Conservation (phyloP, 2,113 vertebrate genomes). For the Thunnus thynnus region DNA sequence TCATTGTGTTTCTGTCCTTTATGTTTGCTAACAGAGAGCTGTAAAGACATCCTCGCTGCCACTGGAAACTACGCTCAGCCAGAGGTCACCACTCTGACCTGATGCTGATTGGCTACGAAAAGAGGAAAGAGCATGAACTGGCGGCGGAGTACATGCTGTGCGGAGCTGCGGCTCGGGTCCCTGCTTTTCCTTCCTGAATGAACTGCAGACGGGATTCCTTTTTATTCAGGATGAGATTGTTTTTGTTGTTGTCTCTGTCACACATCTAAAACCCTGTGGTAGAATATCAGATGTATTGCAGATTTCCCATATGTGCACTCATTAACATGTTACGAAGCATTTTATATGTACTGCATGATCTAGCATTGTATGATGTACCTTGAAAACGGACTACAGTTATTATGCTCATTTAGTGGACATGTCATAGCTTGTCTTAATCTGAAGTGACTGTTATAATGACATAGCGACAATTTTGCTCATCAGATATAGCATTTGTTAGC, state of each 20-base stretch:
- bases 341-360: constrained; percentile 78
- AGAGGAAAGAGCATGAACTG: constrained; percentile 29
- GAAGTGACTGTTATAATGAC: constrained; percentile 19
- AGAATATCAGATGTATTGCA: constrained; percentile 46
- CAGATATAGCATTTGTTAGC: constrained; percentile 16
- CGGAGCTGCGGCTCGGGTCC: background rate
- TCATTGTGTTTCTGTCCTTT: constrained; percentile 32
- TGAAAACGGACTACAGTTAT: constrained; percentile 32
- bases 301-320: constrained; percentile 37
- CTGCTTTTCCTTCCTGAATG: constrained; percentile 10
- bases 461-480: constrained; percentile 31
- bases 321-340: constrained; percentile 62
- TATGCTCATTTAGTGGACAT: constrained; percentile 43
- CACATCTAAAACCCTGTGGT: constrained; percentile 28
- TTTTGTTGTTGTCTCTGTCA: constrained; percentile 1
- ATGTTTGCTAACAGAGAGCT: constrained; percentile 79
- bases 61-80: constrained; percentile 79
- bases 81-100: constrained; percentile 83
- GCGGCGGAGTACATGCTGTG: background rate
- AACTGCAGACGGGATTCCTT: constrained; percentile 36
- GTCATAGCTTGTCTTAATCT: constrained; percentile 21
- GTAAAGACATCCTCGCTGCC: constrained; percentile 79
- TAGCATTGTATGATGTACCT: constrained; percentile 56
- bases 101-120: constrained; percentile 56
- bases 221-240: constrained; percentile 18